These are phyloP conservation scores for Lordiphosa collinella DNA, from an alignment of 1,140 invertebrate species.

Conservation along the genomic window DNA sequence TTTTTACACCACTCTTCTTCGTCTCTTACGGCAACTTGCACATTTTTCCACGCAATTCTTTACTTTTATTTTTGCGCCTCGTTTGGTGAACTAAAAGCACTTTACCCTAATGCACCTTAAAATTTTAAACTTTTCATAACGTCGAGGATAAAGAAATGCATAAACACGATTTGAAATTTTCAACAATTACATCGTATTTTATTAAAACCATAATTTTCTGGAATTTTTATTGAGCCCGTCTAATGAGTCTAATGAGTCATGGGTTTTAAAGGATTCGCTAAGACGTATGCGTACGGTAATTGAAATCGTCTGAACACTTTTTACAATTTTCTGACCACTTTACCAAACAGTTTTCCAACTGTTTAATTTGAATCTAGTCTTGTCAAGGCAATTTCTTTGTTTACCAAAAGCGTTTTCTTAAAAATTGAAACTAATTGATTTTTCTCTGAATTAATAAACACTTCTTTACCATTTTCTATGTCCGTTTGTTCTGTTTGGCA, in stretches of 20 bases:
- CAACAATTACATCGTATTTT: too few relatives aligned
- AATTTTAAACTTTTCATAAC: slow-evolving; percentile 77
- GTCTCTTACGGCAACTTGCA: slow-evolving; percentile 31
- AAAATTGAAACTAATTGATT: slow-evolving; percentile 58
- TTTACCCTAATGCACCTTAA: slow-evolving; percentile 77
- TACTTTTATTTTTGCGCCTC: slow-evolving; percentile 43
- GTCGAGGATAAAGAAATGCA: not conserved
- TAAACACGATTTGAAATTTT: too few relatives aligned
- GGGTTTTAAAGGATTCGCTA: too few relatives aligned
- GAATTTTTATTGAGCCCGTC: too few relatives aligned
- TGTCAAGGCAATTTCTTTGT: too few relatives aligned
- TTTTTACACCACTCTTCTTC: slow-evolving; percentile 55
- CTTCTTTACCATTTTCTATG: slow-evolving; percentile 19
- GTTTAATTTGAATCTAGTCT: too few relatives aligned
- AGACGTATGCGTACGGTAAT: too few relatives aligned
- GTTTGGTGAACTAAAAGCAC: slow-evolving; percentile 54
- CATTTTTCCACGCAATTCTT: slow-evolving; percentile 57
- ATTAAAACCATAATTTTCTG: too few relatives aligned
- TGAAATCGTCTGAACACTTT: too few relatives aligned
- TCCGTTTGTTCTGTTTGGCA: not conserved
- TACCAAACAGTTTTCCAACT: too few relatives aligned
- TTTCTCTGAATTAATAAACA: slow-evolving; percentile 60
- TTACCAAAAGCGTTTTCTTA: not conserved
- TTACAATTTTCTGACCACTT: too few relatives aligned
- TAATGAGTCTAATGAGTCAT: too few relatives aligned